Evolutionary conservation across 2,888 invertebrate species (phyloP), one percentile per base, ranked within the genome.

Genomic region (Spatulosminthurus flaviceps): DNA sequence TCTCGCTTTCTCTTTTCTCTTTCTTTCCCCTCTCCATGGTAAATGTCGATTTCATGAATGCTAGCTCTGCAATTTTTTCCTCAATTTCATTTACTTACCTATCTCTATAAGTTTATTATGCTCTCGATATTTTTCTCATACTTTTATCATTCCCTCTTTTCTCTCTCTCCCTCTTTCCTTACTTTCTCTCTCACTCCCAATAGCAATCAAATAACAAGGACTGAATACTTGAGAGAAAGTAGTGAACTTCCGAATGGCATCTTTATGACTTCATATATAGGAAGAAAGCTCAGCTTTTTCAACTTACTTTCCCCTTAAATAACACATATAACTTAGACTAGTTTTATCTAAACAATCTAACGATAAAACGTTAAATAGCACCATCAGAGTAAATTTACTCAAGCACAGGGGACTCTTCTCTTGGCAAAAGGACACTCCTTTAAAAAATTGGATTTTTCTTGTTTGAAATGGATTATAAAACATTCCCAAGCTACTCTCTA

Each of bases 41-140:
- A 51, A 51, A 51, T 51, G 51, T 51, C 51, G 16, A 51, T 51
- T 51, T 19, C 51, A 11, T 51, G 51, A 51, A 51, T 51, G 51
- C 51, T 51, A 16, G 51, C 9, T 51, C 51, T 13, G 51, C 51
- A n/a, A 51, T 51, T 51, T 51, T 51, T 51, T 51, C 51, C 51
- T 11, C 51, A 28, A 67, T 67, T 67, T 67, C 29, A 67, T 26
- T 67, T 29, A 67, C 26, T 67, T 13, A 28, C 24, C 21, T 22
- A 1, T 13, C 64, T 21, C 64, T 9, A 51, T 42, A 2, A 28
- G 69, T 29, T n/a, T 29, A n/a, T 28, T 28, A 2, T 19, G 28
- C 7, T 26, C 29, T 24, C 7, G 64, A 60, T 22, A 24, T 26
- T 64, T 64, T 28, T n/a, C 67, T 67, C 4, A 26, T 67, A 16